Conservation (phyloP, 2,888 invertebrate genomes). For the Lithophane leautieri region DNA sequence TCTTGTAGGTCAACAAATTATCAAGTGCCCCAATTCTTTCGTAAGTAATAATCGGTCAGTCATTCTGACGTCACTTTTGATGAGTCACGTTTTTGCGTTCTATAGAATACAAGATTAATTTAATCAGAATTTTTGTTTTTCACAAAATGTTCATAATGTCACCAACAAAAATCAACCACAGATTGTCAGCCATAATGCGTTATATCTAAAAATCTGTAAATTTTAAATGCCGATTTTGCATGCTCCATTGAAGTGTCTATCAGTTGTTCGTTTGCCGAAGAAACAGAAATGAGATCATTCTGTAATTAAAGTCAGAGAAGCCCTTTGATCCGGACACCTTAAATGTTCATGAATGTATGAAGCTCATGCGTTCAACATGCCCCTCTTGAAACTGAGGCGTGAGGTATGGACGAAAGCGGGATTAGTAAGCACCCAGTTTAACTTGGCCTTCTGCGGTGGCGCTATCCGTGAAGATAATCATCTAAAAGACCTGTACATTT, state of each 20-base stretch:
- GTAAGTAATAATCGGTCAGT: background rate
- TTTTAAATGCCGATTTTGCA: slow-evolving; percentile 26
- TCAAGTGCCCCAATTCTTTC: background rate
- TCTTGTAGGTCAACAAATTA: background rate
- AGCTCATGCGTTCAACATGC: slow-evolving; percentile 76
- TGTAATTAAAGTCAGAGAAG: slow-evolving; percentile 76
- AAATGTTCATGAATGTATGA: slow-evolving; percentile 79
- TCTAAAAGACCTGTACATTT: background rate
- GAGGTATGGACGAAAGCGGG: slow-evolving; percentile 58
- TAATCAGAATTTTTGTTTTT: background rate
- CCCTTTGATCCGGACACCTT: slow-evolving; percentile 84
- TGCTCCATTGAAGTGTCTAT: slow-evolving; percentile 64
- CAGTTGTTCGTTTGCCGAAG: slow-evolving; percentile 59
- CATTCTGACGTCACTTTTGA: background rate
- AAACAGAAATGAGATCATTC: slow-evolving; percentile 69
- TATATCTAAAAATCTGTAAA: background rate
- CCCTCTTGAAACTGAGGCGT: slow-evolving; percentile 48
- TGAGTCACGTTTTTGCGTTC: background rate
- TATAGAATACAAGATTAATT: background rate
- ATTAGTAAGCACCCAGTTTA: background rate
- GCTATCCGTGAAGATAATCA: background rate
- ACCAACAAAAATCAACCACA: background rate
- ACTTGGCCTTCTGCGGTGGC: background rate
- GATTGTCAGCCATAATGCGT: background rate
- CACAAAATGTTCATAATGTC: background rate